Evolutionary conservation across 2,113 vertebrate genomes (phyloP).

Genomic region (Brachionichthys hirsutus): DNA sequence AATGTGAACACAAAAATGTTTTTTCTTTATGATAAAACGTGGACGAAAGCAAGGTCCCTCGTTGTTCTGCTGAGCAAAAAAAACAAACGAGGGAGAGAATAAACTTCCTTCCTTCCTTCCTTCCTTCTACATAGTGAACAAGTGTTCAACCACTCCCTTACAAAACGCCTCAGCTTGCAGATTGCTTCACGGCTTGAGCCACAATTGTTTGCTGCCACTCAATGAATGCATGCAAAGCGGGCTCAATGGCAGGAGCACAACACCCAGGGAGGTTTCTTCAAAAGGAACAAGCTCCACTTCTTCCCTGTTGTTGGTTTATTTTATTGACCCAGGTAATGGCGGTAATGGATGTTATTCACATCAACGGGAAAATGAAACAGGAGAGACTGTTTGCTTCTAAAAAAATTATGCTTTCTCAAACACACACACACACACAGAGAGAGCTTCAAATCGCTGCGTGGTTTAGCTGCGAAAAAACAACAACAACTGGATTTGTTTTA

Average conservation of each 20-base stretch:
- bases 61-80: slow-evolving; percentile 3
- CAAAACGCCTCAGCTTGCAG: slow-evolving; percentile 22
- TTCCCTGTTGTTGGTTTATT: slow-evolving; percentile 30
- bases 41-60: background rate
- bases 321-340: slow-evolving; percentile 75
- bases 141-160: background rate
- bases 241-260: slow-evolving; percentile 51
- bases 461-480: slow-evolving; percentile 13
- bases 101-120: slow-evolving; percentile 36
- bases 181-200: slow-evolving; percentile 27
- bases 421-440: slow-evolving; percentile 46
- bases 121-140: slow-evolving; percentile 27
- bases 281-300: slow-evolving; percentile 21
- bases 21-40: slow-evolving; percentile 6
- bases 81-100: slow-evolving; percentile 4
- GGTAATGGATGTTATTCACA: slow-evolving; percentile 71
- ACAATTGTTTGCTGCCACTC: slow-evolving; percentile 39
- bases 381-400: slow-evolving; percentile 52
- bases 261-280: slow-evolving; percentile 48
- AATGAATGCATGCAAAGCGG: slow-evolving; percentile 22
- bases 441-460: slow-evolving; percentile 26
- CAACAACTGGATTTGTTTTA: background rate
- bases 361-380: slow-evolving; percentile 63
- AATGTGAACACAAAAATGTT: background rate
- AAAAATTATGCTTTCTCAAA: slow-evolving; percentile 42